phyloP scores from a whole-genome alignment of 2,797 vertebrate species.

The Chromobotia macracanthus region DNA sequence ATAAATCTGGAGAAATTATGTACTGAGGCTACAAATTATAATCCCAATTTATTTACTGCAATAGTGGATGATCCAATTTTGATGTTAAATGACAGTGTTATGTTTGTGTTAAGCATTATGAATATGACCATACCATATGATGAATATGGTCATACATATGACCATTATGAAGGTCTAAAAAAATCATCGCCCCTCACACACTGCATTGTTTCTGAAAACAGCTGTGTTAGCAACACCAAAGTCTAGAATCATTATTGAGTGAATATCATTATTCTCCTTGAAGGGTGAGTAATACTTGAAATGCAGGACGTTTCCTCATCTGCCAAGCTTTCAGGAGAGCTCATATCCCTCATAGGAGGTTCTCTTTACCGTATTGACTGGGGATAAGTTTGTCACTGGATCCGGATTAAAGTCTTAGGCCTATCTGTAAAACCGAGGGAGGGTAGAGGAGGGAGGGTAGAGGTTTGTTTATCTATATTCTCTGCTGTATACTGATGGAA shows the following conservation, averaged over 20 bases:
- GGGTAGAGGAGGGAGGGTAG: slow-evolving; percentile 63
- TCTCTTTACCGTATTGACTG: slow-evolving; percentile 82
- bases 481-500: slow-evolving; percentile 54
- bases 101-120: no score
- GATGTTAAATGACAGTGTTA: not conserved
- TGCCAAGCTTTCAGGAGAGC: slow-evolving; percentile 72
- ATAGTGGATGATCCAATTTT: not conserved
- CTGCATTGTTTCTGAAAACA: slow-evolving; percentile 1
- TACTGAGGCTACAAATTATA: not conserved
- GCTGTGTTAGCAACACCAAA: slow-evolving; percentile 46
- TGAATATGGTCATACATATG: no score
- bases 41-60: not conserved
- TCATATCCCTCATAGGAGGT: slow-evolving; percentile 69
- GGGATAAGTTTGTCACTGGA: slow-evolving; percentile 79
- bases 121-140: no score
- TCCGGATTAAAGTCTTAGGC: slow-evolving; percentile 83
- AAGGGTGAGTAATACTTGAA: slow-evolving; percentile 72
- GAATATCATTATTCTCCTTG: slow-evolving; percentile 62
- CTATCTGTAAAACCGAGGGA: slow-evolving; percentile 76
- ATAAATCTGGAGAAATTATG: slow-evolving; percentile 58
- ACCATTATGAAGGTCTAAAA: no score
- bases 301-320: slow-evolving; percentile 72
- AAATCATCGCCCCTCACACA: no score
- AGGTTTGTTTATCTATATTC: slow-evolving; percentile 76
- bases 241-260: slow-evolving; percentile 36